phyloP scores from a whole-genome alignment of 2,888 invertebrate genomes.

The Eubasilissa splendida region DNA sequence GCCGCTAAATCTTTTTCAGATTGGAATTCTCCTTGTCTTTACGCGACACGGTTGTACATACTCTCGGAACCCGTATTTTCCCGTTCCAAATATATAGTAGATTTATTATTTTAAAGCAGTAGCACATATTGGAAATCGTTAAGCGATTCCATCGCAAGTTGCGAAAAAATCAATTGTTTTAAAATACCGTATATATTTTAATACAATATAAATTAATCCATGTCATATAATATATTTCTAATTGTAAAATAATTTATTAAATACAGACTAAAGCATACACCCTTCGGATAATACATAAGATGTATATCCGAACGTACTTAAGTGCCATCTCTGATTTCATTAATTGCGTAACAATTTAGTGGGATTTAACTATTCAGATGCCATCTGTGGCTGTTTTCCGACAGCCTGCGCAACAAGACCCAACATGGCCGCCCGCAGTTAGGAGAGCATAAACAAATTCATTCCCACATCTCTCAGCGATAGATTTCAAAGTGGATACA shows the following conservation, averaged over 20 bases:
- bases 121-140: too few species aligned
- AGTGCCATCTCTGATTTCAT: slow-evolving; percentile 25
- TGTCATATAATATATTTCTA: too few species aligned
- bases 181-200: too few species aligned
- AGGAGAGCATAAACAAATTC: slow-evolving; percentile 37
- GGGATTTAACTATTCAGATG: slow-evolving; percentile 23
- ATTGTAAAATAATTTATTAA: too few species aligned
- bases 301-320: neutral
- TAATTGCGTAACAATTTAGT: slow-evolving; percentile 30
- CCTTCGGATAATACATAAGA: too few species aligned
- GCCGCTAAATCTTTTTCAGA: slow-evolving; percentile 36
- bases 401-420: slow-evolving; percentile 44
- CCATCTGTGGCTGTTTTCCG: slow-evolving; percentile 42
- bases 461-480: neutral
- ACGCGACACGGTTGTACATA: neutral
- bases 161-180: too few species aligned
- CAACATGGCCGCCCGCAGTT: slow-evolving; percentile 34
- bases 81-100: too few species aligned
- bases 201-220: too few species aligned
- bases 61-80: too few species aligned
- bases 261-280: too few species aligned
- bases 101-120: too few species aligned
- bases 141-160: too few species aligned
- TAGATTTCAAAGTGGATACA: neutral
- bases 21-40: slow-evolving; percentile 24